These are phyloP conservation scores for Gymnothorax reevesii DNA, from an alignment of 2,797 vertebrate genomes.

Conservation along the genomic window DNA sequence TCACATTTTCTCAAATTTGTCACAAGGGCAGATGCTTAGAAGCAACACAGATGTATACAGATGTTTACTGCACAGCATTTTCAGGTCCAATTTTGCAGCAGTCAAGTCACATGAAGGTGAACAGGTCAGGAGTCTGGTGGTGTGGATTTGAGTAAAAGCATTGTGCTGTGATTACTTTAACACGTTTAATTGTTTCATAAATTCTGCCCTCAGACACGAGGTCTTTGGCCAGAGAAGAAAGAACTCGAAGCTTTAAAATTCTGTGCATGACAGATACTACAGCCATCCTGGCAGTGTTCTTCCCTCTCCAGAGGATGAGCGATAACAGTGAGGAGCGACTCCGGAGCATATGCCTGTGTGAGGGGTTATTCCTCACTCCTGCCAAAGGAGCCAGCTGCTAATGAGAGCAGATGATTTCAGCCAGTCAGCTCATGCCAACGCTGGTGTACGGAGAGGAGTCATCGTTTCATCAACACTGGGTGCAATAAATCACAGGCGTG, in stretches of 20 bases:
- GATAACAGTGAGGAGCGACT: not conserved
- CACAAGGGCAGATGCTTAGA: not conserved
- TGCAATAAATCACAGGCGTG: not conserved
- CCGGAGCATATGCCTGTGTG: not conserved
- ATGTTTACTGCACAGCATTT: not conserved
- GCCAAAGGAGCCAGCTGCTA: not conserved
- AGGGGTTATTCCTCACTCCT: not conserved
- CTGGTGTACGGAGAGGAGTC: not conserved
- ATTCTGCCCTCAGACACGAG: not conserved
- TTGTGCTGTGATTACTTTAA: not conserved
- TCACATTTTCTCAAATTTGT: not conserved
- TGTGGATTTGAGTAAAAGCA: not conserved
- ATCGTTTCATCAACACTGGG: not conserved
- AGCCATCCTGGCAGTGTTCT: not conserved
- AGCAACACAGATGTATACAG: not conserved
- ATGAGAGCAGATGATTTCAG: not conserved
- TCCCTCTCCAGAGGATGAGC: not conserved
- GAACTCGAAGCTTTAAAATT: not conserved
- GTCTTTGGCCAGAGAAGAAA: not conserved
- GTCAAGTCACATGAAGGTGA: not conserved
- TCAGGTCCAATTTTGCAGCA: not conserved
- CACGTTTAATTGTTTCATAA: not conserved
- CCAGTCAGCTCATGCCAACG: not conserved
- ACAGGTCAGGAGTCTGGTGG: not conserved
- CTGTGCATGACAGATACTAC: not conserved